A percentile compares a stretch with the other conserved stretches of the same genome.
Evolutionary conservation across 2,797 vertebrate species (phyloP).

Genomic region (Balearica regulorum): DNA sequence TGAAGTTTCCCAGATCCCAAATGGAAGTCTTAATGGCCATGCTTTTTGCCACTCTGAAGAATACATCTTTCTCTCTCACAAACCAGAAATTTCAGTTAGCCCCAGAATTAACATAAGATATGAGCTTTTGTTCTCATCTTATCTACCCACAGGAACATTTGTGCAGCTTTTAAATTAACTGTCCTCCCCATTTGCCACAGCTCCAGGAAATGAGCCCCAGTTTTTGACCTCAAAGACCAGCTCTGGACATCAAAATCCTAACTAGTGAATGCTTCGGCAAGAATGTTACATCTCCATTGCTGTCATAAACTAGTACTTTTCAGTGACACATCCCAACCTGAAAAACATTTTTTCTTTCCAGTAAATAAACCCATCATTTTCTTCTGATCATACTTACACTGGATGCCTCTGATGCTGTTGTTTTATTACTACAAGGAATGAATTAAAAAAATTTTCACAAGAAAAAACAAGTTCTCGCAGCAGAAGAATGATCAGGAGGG

Average conservation of each 20-base stretch:
- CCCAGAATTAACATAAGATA: neutral
- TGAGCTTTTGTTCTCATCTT: neutral
- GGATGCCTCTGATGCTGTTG: neutral
- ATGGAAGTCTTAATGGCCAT: neutral
- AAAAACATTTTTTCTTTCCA: neutral
- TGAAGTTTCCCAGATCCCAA: conserved; percentile 32
- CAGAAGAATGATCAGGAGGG: neutral
- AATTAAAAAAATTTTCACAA: neutral
- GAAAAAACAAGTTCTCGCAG: neutral
- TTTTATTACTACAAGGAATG: neutral
- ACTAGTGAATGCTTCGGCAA: neutral
- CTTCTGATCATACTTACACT: neutral
- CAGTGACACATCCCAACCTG: neutral
- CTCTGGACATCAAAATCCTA: neutral
- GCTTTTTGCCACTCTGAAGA: neutral
- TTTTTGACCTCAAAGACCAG: neutral
- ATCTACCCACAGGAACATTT: neutral
- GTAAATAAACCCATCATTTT: neutral
- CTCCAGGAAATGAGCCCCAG: neutral
- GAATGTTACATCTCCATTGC: neutral
- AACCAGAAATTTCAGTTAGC: neutral
- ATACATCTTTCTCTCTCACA: neutral
- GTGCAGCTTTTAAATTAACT: neutral
- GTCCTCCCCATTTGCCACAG: neutral
- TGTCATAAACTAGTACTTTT: neutral